Base-by-base conservation (phyloP, 2,797 vertebrate species). In the Onychomys torridus region DNA sequence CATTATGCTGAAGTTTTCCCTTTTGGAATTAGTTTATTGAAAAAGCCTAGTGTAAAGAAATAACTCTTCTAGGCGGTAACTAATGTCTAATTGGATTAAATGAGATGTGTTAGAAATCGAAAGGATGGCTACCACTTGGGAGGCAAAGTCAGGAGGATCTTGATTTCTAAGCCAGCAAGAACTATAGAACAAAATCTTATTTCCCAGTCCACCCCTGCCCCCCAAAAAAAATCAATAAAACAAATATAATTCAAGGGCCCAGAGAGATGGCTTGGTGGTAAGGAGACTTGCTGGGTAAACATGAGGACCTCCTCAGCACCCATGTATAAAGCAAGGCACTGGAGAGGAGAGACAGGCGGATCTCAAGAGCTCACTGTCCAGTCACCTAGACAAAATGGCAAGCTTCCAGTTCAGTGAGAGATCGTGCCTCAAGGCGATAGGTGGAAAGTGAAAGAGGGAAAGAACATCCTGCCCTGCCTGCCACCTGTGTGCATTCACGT, bases 51-150 rank as follows among this genome's bases (percentile, higher is more conserved):
- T 21, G 43, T 10, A 43, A 19, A 85, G n/a, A 79, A 85, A 83
- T 0, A 8, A 46, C 21, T 88, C 65, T 69, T 86, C 34, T 67
- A 71, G 65, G 21, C 82, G 94, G 84, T 32, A 93, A 93, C 23
- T 86, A 61, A 73, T 13, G 21, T 73, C 87, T 95, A 63, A 37
- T 78, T 95, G 83, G 63, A 97, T 34, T 89, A 93, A 92, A 88
- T 59, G 40, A 94, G 87, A 93, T 75, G 12, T 97, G 71, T 93
- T 93, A 94, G 71, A 83, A 79, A 57, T 95, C 17, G 86, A 46
- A 75, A 78, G 46, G 89, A 67, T 32, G 10, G 5, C 67, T 55
- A 19, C 14, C 23, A 29, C 67, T 88, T 43, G 69, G 69, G n/a
- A 57, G 23, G 32, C 40, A 49, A 43, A 77, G 40, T 46, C 37